Percentiles rank a stretch among this genome's conserved stretches.
phyloP scores from a whole-genome alignment of 2,797 vertebrate genomes.

The Phrynocephalus vlangalii region DNA sequence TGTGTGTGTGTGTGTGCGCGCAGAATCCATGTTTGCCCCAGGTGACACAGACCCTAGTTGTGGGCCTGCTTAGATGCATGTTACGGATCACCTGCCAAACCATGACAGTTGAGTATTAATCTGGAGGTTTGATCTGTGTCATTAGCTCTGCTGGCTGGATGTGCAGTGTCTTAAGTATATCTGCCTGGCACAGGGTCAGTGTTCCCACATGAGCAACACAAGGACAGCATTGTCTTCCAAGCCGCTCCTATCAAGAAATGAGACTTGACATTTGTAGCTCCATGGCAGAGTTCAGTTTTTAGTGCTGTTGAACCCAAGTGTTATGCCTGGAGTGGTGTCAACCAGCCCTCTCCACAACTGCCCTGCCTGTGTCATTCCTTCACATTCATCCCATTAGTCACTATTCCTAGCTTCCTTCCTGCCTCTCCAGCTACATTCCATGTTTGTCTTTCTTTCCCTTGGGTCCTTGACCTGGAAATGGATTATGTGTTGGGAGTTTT shows the following conservation, averaged over 20 bases:
- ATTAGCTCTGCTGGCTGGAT: neutral
- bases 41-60: too few relatives aligned
- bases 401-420: neutral
- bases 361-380: fast-evolving
- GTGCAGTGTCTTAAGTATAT: neutral
- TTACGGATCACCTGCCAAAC: neutral
- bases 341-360: neutral
- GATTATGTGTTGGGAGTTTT: too few relatives aligned
- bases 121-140: neutral
- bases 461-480: neutral
- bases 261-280: neutral
- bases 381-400: neutral
- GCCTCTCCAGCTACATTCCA: neutral
- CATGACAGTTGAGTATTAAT: neutral
- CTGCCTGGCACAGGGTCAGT: neutral
- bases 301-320: neutral
- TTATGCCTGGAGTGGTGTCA: neutral
- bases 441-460: neutral
- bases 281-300: neutral
- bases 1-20: too few relatives aligned
- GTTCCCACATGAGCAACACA: neutral
- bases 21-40: too few relatives aligned
- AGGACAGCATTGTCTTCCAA: neutral
- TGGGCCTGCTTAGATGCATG: neutral
- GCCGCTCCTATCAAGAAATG: neutral